Percentiles rank a stretch among this genome's conserved stretches.
These are phyloP conservation scores for Sarcophaga subvicina DNA, from an alignment of 2,888 invertebrate genomes.

Conservation along the genomic window DNA sequence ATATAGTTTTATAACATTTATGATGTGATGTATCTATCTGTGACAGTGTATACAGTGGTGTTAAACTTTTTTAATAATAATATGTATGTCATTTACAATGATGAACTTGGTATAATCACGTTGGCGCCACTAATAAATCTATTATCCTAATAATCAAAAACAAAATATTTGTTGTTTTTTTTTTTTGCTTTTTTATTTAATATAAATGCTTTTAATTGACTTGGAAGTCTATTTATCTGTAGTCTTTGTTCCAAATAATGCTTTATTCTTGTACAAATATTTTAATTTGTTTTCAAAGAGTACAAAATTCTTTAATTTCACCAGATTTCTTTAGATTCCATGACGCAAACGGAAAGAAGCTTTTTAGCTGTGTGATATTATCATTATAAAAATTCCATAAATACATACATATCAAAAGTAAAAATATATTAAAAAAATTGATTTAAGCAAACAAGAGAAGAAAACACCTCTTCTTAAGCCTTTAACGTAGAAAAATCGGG, in stretches of 20 bases:
- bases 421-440: neutral
- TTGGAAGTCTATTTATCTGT: constrained; percentile 12
- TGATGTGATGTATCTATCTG: too few species aligned
- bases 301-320: constrained; percentile 35
- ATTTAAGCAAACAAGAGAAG: constrained; percentile 13
- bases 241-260: neutral
- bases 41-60: too few species aligned
- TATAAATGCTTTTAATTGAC: constrained; percentile 9
- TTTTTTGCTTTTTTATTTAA: neutral
- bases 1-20: too few species aligned
- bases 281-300: constrained; percentile 7
- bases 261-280: constrained; percentile 17
- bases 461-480: constrained; percentile 32
- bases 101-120: constrained; percentile 48
- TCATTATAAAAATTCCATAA: constrained; percentile 52
- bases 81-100: constrained; percentile 12
- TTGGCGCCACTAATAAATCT: constrained; percentile 40
- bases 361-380: constrained; percentile 43
- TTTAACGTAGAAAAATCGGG: constrained; percentile 1
- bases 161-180: neutral
- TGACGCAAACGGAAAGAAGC: constrained; percentile 65
- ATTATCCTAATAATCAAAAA: neutral
- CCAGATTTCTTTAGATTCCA: constrained; percentile 12
- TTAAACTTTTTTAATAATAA: too few species aligned
- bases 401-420: constrained; percentile 34